Evolutionary conservation across 2,888 invertebrate genomes (phyloP).

Genomic region (Diachrysia chrysitis): DNA sequence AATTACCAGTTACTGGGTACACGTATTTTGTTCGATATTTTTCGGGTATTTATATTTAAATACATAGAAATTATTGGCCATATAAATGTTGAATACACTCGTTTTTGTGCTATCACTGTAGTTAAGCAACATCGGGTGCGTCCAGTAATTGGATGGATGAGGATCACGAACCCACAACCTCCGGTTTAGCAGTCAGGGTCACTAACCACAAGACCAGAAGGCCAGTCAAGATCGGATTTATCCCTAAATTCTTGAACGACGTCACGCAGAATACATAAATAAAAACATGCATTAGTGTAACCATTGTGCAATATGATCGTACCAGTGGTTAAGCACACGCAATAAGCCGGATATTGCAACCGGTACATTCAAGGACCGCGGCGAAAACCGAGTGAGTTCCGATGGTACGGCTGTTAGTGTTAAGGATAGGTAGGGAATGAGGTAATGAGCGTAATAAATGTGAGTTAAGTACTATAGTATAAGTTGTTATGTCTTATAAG

Average conservation of each 20-base stretch:
- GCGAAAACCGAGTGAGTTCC: conserved; percentile 63
- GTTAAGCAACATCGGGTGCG: conserved; percentile 85
- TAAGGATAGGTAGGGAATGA: conserved; percentile 32
- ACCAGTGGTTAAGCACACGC: conserved; percentile 63
- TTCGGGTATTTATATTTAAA: too few species aligned
- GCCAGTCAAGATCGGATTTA: too few species aligned
- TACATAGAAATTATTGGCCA: too few species aligned
- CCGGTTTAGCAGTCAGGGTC: too few species aligned
- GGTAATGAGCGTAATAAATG: conserved; percentile 37
- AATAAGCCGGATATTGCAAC: conserved; percentile 70
- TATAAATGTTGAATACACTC: conserved; percentile 80
- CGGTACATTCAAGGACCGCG: conserved; percentile 56
- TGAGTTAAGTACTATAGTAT: conserved; percentile 12
- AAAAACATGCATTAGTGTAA: conserved; percentile 39
- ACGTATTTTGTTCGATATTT: too few species aligned
- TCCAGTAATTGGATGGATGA: conserved; percentile 84
- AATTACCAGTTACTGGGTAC: background rate
- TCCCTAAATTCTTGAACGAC: background rate
- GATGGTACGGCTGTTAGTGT: conserved; percentile 38
- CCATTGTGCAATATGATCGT: conserved; percentile 60
- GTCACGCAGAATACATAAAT: conserved; percentile 6
- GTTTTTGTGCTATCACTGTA: conserved; percentile 87
- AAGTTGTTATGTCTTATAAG: background rate
- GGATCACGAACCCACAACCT: too few species aligned
- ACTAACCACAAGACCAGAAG: too few species aligned